phyloP scores from a whole-genome alignment of 2,113 vertebrate genomes.

The Dunckerocampus dactyliophorus region DNA sequence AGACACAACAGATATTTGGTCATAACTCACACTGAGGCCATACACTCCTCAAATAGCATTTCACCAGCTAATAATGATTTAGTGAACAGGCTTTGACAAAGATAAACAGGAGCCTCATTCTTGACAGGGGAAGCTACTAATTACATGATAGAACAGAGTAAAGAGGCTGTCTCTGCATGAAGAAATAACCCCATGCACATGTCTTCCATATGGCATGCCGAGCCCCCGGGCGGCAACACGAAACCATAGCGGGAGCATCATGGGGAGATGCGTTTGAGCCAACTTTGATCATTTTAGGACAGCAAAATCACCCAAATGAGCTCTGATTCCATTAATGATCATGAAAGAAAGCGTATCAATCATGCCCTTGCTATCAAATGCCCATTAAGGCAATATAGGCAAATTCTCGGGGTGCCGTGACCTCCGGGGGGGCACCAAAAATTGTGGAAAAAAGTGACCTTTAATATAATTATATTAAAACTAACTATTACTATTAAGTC shows the following conservation, averaged over 20 bases:
- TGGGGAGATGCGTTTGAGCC: constrained; percentile 14
- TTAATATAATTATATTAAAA: background rate
- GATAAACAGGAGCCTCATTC: constrained; percentile 50
- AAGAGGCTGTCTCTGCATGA: constrained; percentile 33
- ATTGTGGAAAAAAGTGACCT: background rate
- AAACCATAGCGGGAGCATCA: constrained; percentile 24
- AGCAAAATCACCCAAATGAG: constrained; percentile 30
- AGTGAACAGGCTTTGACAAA: constrained; percentile 45
- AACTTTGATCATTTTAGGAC: constrained; percentile 38
- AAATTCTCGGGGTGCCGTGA: too few species aligned
- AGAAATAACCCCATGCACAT: constrained; percentile 43
- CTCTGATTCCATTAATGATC: constrained; percentile 40
- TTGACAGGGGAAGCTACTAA: constrained; percentile 55
- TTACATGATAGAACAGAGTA: constrained; percentile 38
- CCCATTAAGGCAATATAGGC: background rate
- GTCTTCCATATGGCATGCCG: constrained; percentile 46
- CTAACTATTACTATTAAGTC: too few species aligned
- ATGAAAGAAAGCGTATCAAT: constrained; percentile 33
- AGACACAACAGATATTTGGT: constrained; percentile 49
- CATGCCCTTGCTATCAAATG: constrained; percentile 19
- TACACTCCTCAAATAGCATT: constrained; percentile 51
- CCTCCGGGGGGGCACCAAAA: too few species aligned
- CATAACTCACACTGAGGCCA: constrained; percentile 55
- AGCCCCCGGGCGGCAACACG: constrained; percentile 17
- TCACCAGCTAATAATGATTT: constrained; percentile 61